Percentiles rank a stretch among this genome's conserved stretches.
These are phyloP conservation scores for Enteromius radiatus DNA, from an alignment of 2,797 vertebrate species.

Conservation along the genomic window DNA sequence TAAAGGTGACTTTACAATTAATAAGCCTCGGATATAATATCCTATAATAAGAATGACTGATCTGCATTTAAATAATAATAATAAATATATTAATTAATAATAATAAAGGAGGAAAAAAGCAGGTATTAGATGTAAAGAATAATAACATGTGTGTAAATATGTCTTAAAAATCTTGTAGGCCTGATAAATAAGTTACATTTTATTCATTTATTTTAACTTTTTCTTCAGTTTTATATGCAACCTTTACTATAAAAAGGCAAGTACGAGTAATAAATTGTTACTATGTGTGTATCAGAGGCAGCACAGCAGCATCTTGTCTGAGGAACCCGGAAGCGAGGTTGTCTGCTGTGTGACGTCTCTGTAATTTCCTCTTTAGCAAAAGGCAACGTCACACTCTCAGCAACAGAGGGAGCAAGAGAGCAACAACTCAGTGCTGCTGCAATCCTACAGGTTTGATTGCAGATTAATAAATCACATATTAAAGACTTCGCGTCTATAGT, in stretches of 20 bases:
- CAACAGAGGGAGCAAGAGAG: slow-evolving; percentile 56
- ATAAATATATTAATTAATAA: too few relatives aligned
- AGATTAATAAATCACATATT: slow-evolving; percentile 28
- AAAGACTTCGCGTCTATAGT: neutral
- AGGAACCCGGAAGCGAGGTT: neutral
- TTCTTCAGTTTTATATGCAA: neutral
- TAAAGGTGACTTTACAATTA: too few relatives aligned
- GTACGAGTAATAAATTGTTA: neutral
- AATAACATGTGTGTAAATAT: neutral
- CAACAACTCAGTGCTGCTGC: slow-evolving; percentile 4
- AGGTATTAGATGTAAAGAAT: neutral
- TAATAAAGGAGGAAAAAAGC: neutral
- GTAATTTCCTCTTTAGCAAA: neutral
- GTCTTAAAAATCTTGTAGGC: neutral
- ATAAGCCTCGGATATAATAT: neutral
- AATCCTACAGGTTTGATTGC: slow-evolving; percentile 13
- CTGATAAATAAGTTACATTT: neutral
- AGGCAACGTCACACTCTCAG: neutral
- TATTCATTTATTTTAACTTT: too few relatives aligned
- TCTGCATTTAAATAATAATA: neutral
- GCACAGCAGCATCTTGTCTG: neutral
- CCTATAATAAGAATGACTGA: neutral
- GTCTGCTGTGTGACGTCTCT: neutral
- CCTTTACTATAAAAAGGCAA: too few relatives aligned
- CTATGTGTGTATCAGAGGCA: too few relatives aligned